Conservation (phyloP, 2,113 vertebrate species). For the Smithornis capensis region DNA sequence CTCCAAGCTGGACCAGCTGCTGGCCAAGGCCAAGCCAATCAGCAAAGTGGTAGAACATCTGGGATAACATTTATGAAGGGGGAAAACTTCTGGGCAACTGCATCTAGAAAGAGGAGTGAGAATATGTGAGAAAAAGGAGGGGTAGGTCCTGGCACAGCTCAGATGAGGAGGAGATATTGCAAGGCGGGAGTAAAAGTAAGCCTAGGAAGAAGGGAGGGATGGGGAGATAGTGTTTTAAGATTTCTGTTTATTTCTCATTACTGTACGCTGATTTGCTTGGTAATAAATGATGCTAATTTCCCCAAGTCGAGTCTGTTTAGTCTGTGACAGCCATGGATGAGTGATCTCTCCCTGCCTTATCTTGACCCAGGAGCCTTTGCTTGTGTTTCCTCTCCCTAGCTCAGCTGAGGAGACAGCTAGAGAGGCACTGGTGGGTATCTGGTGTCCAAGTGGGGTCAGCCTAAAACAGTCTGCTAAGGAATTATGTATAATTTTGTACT, state of each 20-base stretch:
- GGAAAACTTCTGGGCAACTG: not conserved
- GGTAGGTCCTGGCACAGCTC: not conserved
- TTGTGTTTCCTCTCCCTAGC: not conserved
- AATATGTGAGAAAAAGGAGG: not conserved
- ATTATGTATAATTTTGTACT: not conserved
- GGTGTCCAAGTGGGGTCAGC: not conserved
- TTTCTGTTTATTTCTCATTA: not conserved
- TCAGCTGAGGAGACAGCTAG: not conserved
- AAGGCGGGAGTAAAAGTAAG: not conserved
- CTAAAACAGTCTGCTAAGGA: not conserved
- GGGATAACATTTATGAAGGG: not conserved
- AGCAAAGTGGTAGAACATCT: not conserved
- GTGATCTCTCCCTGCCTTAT: not conserved
- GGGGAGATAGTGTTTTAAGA: not conserved
- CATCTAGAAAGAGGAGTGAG: not conserved
- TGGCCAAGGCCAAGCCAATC: not conserved
- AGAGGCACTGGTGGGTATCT: not conserved
- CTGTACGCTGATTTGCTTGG: not conserved
- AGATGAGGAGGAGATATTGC: not conserved
- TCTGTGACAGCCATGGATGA: too few species aligned
- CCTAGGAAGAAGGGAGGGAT: not conserved
- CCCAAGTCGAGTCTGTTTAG: not conserved
- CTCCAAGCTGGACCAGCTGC: not conserved
- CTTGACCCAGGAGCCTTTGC: not conserved
- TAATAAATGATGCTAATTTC: not conserved